phyloP scores from a whole-genome alignment of 2,797 vertebrate genomes.

The Danio albolineatus region DNA sequence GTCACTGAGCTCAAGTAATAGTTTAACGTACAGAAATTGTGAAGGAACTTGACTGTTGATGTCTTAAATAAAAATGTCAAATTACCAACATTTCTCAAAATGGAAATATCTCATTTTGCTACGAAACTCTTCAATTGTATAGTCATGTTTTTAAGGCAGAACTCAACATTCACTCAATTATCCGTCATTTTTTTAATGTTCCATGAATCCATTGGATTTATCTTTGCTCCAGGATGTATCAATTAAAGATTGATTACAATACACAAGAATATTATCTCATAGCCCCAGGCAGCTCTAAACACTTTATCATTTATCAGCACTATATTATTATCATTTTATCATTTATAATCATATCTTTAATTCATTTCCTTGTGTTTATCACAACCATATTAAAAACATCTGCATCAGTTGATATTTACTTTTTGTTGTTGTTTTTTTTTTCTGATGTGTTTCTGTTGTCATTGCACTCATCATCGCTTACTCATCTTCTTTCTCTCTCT shows the following conservation, averaged over 20 bases:
- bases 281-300: background rate
- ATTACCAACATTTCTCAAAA: too few species aligned
- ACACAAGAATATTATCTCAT: background rate
- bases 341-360: background rate
- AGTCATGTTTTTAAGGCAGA: background rate
- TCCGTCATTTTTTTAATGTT: too few species aligned
- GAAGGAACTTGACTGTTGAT: too few species aligned
- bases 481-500: slow-evolving; percentile 51
- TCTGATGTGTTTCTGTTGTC: slow-evolving; percentile 43
- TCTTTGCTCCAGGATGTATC: background rate
- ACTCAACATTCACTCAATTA: too few species aligned
- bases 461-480: slow-evolving; percentile 6
- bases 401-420: background rate
- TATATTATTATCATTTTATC: background rate
- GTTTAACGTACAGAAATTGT: too few species aligned
- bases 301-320: too few species aligned
- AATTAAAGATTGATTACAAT: slow-evolving; percentile 17
- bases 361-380: background rate
- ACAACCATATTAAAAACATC: background rate
- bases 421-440: background rate
- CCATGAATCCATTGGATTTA: background rate
- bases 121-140: too few species aligned
- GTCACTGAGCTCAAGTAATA: too few species aligned
- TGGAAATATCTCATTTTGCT: too few species aligned
- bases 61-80: too few species aligned